Base-by-base conservation (phyloP, 2,888 invertebrate species). In the Agrochola circellaris region DNA sequence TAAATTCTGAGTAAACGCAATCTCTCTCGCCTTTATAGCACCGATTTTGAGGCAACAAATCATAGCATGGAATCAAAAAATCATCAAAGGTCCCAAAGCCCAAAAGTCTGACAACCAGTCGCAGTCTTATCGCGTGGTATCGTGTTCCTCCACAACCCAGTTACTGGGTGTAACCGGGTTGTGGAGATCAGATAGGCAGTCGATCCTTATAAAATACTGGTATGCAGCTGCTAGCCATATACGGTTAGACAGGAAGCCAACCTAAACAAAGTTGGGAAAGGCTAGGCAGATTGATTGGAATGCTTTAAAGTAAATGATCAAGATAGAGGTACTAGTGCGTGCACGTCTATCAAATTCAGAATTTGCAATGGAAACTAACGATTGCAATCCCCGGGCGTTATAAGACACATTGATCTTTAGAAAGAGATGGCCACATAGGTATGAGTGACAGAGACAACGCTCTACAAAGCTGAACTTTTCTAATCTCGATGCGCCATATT, bases 1-100 rank as follows among this genome's bases (percentile, higher is more conserved):
- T 77, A 15, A 48, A 61, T 42, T 77, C 65, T 48, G 56, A 34
- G 71, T 68, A 56, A 34, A 56, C 5, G 20, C 3, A 26, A 38
- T 61, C 38, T 15, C 30, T 42, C 17, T 30, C 6, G 11, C 6
- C 8, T 70, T 15, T 26, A 2, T 26, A 64, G 67, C 73, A 78
- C 54, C 62, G 15, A 67, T 20, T 66, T 42, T 56, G 23, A 66
- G 54, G 51, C 17, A 34, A 45, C 26, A n/a, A 65, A 34, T 42
- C 30, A 17, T 17, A 38, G 23, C 38, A 26, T 17, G 7, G 30
- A n/a, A 54, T 56, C 20, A 38, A 9, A 42, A 42, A 42, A 34
- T 34, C 34, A 34, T 67, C 34, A 58, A 30, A 30, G 60, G 30
- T 60, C 17, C 8, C 30, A 30, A 30, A 30, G 9, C 30, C 60